phyloP scores from a whole-genome alignment of 2,797 vertebrate species.

The Coranthus polyacanthus region DNA sequence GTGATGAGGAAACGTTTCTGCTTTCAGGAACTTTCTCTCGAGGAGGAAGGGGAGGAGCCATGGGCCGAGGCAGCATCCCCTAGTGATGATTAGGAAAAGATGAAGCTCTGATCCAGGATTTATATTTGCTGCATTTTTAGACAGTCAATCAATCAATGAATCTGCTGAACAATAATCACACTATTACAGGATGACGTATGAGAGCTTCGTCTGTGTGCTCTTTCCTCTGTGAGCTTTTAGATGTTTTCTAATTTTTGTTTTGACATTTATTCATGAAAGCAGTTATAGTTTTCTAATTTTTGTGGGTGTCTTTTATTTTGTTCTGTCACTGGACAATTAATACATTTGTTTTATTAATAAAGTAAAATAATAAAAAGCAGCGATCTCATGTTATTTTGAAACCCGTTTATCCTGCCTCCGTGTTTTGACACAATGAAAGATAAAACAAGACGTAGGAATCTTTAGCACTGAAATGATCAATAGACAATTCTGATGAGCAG shows the following conservation, averaged over 20 bases:
- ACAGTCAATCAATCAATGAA: neutral
- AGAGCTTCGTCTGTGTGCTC: neutral
- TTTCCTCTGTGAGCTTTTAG: constrained; percentile 5
- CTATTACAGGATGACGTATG: neutral
- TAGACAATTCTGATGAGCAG: no score
- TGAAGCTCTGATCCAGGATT: neutral
- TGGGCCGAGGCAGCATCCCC: constrained; percentile 62
- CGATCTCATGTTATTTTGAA: neutral
- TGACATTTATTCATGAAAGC: constrained; percentile 3
- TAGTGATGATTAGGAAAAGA: constrained; percentile 26
- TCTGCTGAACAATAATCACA: constrained; percentile 4
- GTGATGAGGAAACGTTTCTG: neutral
- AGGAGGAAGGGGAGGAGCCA: constrained; percentile 68
- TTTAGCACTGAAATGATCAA: no score
- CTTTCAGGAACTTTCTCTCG: constrained; percentile 62
- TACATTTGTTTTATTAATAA: constrained; percentile 67
- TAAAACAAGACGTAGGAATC: no score
- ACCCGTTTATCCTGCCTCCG: no score
- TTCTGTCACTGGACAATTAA: constrained; percentile 16
- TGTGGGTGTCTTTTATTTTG: constrained; percentile 21
- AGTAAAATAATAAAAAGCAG: constrained; percentile 37
- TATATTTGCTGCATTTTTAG: neutral
- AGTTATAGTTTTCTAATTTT: constrained; percentile 29
- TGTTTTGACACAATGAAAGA: no score
- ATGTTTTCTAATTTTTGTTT: constrained; percentile 31